phyloP scores from a whole-genome alignment of 2,797 vertebrate species.

The Tarsius wallacei region DNA sequence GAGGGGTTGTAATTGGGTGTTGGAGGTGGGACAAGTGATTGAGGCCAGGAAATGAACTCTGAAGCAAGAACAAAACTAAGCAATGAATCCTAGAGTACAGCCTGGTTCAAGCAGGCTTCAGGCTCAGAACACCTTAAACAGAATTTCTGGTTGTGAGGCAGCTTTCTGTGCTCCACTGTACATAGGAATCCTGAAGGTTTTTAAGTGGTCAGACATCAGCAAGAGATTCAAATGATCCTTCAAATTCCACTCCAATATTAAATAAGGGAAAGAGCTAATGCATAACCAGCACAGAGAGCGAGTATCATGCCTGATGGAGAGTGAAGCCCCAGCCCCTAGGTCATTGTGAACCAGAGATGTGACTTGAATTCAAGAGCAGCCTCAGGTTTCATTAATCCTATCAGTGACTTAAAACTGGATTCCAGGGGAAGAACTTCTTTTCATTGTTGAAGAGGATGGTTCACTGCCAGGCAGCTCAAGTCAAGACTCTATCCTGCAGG shows the following conservation, averaged over 20 bases:
- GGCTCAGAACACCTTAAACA: not conserved
- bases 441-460: not conserved
- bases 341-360: not conserved
- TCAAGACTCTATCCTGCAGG: not conserved
- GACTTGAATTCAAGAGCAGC: not conserved
- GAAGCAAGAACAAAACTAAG: not conserved
- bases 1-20: accelerated
- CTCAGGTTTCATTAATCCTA: not conserved
- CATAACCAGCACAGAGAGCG: not conserved
- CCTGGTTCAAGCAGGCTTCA: not conserved
- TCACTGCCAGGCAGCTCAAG: not conserved
- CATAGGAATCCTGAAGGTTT: not conserved
- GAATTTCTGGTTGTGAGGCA: not conserved
- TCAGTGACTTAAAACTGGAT: not conserved
- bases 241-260: not conserved
- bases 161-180: not conserved
- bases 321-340: not conserved
- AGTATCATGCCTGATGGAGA: not conserved
- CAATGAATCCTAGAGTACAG: not conserved
- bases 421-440: not conserved
- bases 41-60: not conserved
- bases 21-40: not conserved
- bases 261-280: not conserved
- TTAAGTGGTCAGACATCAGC: not conserved
- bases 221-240: not conserved